These are phyloP conservation scores for Chymomyza procnemis DNA, from an alignment of 2,888 invertebrate species.

Conservation along the genomic window DNA sequence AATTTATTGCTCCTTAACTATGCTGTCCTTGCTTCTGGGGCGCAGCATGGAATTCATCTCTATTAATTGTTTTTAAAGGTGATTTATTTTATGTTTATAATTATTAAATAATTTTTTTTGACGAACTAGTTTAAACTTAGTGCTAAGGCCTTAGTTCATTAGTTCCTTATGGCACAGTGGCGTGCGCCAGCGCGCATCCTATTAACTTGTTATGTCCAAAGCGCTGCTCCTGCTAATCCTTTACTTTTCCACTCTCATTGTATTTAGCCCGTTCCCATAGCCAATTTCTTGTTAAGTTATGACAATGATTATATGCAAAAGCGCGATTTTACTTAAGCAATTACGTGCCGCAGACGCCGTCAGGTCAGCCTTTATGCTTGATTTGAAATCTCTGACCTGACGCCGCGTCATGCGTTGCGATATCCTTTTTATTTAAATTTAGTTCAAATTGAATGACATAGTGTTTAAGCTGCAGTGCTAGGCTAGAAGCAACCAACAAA, in stretches of 20 bases:
- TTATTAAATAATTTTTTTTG: background rate
- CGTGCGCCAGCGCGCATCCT: background rate
- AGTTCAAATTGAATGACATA: background rate
- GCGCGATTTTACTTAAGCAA: background rate
- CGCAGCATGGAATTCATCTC: no score
- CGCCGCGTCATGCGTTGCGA: no score
- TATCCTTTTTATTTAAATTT: background rate
- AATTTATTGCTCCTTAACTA: no score
- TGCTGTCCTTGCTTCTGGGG: no score
- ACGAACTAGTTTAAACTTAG: constrained; percentile 43
- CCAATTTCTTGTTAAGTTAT: constrained; percentile 61
- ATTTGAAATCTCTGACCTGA: background rate
- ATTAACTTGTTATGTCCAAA: background rate
- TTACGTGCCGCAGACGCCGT: background rate
- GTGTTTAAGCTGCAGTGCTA: background rate
- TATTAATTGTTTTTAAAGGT: background rate
- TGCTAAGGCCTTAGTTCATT: constrained; percentile 57
- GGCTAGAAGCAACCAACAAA: background rate
- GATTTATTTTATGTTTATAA: background rate
- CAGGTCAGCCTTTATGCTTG: background rate
- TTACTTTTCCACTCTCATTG: background rate
- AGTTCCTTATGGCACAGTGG: constrained; percentile 47
- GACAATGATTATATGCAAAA: background rate
- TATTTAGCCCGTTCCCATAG: constrained; percentile 55
- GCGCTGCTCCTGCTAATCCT: background rate